A percentile compares a stretch with the other conserved stretches of the same genome.
These are phyloP conservation scores for Microcebus ravelobensis DNA, from an alignment of 2,113 vertebrate species.

Conservation along the genomic window DNA sequence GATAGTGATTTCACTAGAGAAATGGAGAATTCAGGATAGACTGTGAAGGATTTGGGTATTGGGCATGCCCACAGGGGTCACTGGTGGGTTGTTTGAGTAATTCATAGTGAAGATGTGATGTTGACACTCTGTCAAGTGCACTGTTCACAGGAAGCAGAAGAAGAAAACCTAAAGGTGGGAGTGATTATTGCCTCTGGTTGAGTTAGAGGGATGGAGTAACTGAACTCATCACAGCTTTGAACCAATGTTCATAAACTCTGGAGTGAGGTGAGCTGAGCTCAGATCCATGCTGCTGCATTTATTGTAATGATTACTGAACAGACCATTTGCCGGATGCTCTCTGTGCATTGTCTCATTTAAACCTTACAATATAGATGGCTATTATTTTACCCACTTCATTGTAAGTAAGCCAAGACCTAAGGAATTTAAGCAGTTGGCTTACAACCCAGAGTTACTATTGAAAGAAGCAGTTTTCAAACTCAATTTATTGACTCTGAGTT, in stretches of 20 bases:
- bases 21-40: neutral
- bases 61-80: accelerated
- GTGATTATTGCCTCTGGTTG: neutral
- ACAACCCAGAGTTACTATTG: neutral
- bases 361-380: neutral
- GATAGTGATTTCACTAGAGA: neutral
- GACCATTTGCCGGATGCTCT: neutral
- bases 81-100: no score
- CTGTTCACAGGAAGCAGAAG: neutral
- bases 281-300: no score
- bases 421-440: neutral
- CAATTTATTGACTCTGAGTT: neutral
- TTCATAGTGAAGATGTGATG: neutral
- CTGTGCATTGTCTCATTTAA: neutral
- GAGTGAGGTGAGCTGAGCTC: no score
- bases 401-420: neutral
- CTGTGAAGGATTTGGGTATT: neutral
- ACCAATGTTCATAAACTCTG: neutral
- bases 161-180: neutral
- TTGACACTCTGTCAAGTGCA: no score
- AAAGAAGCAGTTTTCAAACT: neutral
- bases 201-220: neutral
- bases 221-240: neutral
- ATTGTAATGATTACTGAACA: neutral
- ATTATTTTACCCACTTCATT: neutral